Evolutionary conservation across 2,797 vertebrate genomes (phyloP).

Genomic region (Diplodus puntazzo): DNA sequence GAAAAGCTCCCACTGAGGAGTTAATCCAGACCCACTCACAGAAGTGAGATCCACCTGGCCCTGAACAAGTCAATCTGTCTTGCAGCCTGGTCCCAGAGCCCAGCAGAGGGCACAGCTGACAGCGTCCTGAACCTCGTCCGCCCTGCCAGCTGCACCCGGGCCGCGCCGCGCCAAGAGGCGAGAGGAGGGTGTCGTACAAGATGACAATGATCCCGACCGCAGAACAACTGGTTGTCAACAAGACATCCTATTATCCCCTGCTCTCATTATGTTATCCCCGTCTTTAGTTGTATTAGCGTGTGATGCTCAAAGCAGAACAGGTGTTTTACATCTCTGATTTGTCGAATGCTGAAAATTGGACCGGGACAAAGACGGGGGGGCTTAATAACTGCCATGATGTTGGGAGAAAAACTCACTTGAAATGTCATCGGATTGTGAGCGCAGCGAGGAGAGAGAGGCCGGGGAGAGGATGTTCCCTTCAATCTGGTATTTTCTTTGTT

Average conservation of each 20-base stretch:
- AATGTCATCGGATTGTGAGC: constrained; percentile 25
- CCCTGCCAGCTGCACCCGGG: constrained; percentile 57
- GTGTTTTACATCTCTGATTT: constrained; percentile 27
- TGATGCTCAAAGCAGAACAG: constrained; percentile 18
- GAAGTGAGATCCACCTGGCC: constrained; percentile 9
- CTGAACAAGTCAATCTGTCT: constrained; percentile 2
- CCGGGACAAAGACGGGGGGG: background rate
- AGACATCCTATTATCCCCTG: constrained; percentile 34
- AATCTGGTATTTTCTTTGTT: constrained; percentile 23
- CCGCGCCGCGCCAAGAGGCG: constrained; percentile 29
- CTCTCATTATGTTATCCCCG: constrained; percentile 28
- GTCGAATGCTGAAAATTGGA: constrained; percentile 10
- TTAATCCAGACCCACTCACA: background rate
- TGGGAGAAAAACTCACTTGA: constrained; percentile 25
- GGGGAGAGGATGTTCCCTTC: constrained; percentile 21
- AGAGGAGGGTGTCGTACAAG: constrained; percentile 35
- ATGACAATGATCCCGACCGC: constrained; percentile 50
- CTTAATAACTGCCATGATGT: background rate
- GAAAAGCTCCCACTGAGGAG: background rate
- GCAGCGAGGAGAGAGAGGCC: constrained; percentile 7
- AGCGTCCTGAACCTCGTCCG: constrained; percentile 39
- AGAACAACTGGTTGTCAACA: constrained; percentile 63
- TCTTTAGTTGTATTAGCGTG: constrained; percentile 34
- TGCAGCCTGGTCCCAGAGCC: constrained; percentile 6
- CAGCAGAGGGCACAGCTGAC: constrained; percentile 49